phyloP scores from a whole-genome alignment of 2,797 vertebrate species.

The Emys orbicularis region DNA sequence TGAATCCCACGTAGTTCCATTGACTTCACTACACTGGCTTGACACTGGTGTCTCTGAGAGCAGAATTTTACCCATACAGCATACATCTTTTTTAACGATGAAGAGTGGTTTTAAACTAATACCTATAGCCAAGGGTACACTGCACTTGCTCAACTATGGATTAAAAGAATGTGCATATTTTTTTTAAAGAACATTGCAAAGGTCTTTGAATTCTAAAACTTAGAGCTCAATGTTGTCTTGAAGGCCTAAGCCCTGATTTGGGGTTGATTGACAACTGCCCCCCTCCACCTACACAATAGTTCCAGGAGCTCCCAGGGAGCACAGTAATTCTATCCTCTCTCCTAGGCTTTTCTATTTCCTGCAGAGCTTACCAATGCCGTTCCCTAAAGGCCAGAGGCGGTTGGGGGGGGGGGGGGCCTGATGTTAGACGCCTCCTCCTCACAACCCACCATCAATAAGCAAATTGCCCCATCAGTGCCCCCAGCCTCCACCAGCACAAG shows the following conservation, averaged over 20 bases:
- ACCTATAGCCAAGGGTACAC: neutral
- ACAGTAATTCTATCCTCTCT: neutral
- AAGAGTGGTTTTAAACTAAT: neutral
- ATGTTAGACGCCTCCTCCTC: constrained; percentile 29
- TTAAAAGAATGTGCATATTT: neutral
- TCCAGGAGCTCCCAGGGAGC: neutral
- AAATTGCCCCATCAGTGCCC: neutral
- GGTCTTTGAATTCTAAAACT: neutral
- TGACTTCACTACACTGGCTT: neutral
- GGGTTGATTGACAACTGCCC: neutral
- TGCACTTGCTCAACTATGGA: neutral
- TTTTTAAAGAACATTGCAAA: neutral
- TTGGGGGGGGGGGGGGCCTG: neutral
- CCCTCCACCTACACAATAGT: neutral
- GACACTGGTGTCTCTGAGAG: neutral
- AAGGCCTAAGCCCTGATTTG: neutral
- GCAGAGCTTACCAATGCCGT: neutral
- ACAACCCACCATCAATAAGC: neutral
- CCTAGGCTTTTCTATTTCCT: neutral
- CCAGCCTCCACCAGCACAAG: neutral
- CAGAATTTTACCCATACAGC: neutral
- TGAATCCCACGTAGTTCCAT: neutral
- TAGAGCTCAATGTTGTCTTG: neutral
- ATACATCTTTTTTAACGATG: neutral
- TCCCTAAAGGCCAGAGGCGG: neutral